Evolutionary conservation across 2,113 vertebrate species (phyloP).

Genomic region (Psilopsiagon aymara): DNA sequence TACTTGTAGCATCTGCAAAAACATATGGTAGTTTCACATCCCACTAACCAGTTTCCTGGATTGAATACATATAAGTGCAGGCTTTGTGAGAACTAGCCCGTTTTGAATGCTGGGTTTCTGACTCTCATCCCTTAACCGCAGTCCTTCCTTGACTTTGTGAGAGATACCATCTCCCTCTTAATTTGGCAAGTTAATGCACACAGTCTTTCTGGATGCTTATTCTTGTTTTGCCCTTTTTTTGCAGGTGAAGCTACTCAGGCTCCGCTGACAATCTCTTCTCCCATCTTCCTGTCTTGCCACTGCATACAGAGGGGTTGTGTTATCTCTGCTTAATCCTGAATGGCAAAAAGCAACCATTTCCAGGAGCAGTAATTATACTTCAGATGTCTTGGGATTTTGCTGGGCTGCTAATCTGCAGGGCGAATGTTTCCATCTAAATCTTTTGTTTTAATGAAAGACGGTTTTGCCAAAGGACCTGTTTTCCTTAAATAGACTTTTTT

Average conservation of each 20-base stretch:
- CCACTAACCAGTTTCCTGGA: conserved; percentile 53
- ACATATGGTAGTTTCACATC: conserved; percentile 42
- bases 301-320: background rate
- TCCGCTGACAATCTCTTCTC: background rate
- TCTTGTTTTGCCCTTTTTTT: background rate
- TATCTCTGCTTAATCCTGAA: background rate
- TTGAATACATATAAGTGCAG: background rate
- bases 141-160: background rate
- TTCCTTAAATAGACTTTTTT: background rate
- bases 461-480: background rate
- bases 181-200: background rate
- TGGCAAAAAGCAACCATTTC: background rate
- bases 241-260: background rate
- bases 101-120: conserved; percentile 5
- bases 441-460: background rate
- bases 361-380: background rate
- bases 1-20: conserved; percentile 44
- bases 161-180: background rate
- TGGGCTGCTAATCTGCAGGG: background rate
- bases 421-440: background rate
- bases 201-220: background rate
- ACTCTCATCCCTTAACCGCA: background rate
- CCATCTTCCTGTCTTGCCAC: background rate
- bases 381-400: background rate
- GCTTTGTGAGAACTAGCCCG: background rate